Conservation (phyloP, 2,113 vertebrate species). For the human (Homo sapiens) region GRCh38 chrX:30882501-30883000, state of each 20-base stretch:
- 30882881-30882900: neutral
- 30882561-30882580: neutral
- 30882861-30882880: neutral
- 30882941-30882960: constrained; percentile 23
- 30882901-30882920: neutral
- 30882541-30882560: constrained; percentile 30
- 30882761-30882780: constrained; percentile 5
- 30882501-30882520: neutral
- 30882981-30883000: neutral
- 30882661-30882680: constrained; percentile 17
- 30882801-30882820: neutral
- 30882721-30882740: constrained; percentile 10
- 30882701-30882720: constrained; percentile 36
- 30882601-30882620: constrained; percentile 4
- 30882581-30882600: constrained; percentile 31
- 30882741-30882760: neutral
- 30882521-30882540: constrained; percentile 53
- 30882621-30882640: constrained; percentile 44
- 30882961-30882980: neutral
- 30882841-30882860: neutral
- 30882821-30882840: neutral
- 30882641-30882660: constrained; percentile 41
- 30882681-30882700: constrained; percentile 17
- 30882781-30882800: constrained; percentile 26
- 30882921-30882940: constrained; percentile 41